Conservation (phyloP, 2,888 invertebrate genomes). For the Neria commutata region DNA sequence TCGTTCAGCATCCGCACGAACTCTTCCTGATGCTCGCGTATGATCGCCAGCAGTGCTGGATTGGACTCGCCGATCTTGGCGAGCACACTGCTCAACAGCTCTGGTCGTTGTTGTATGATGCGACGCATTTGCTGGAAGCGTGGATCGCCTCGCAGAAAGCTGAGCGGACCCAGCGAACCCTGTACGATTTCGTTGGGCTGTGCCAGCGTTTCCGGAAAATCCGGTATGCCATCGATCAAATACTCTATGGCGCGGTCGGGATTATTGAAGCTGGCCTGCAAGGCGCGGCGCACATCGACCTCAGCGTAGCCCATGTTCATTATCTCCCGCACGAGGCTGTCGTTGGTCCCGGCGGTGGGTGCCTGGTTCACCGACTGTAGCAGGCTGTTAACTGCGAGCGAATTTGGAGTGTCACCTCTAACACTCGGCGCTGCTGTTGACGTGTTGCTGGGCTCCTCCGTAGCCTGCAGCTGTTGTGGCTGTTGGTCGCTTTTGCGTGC, state of each 20-base stretch:
- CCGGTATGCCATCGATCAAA: constrained; percentile 84
- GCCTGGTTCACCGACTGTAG: constrained; percentile 17
- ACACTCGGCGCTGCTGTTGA: not conserved
- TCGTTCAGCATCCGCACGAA: constrained; percentile 68
- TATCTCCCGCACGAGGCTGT: constrained; percentile 40
- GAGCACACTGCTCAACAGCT: constrained; percentile 84
- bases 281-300: constrained; percentile 81
- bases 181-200: not conserved
- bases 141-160: constrained; percentile 83
- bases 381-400: constrained; percentile 12
- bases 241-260: constrained; percentile 98
- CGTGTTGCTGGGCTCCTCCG: not conserved
- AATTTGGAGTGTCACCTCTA: not conserved
- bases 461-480: constrained; percentile 12
- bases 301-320: constrained; percentile 85
- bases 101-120: constrained; percentile 90
- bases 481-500: constrained; percentile 10
- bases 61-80: constrained; percentile 92
- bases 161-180: constrained; percentile 23
- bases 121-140: constrained; percentile 94
- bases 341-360: constrained; percentile 35
- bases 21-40: constrained; percentile 87
- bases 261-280: constrained; percentile 95
- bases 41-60: constrained; percentile 87
- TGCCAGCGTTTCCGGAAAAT: constrained; percentile 21